Percentiles rank a stretch among this genome's conserved stretches.
Conservation (phyloP, 2,797 vertebrate species). For the Silurus lanzhouensis region DNA sequence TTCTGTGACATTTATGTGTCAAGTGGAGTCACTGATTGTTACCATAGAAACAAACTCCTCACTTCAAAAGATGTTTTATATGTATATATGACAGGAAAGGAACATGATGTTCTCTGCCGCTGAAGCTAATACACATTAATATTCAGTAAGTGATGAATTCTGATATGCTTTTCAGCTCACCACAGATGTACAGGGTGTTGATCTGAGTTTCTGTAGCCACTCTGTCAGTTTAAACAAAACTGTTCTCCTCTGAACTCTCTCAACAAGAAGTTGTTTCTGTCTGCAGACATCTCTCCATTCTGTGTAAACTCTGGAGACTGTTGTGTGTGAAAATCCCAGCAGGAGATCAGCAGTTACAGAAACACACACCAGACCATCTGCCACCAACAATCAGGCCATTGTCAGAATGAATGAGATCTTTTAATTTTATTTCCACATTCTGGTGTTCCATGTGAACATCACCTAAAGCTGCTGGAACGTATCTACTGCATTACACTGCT, state of each 20-base stretch:
- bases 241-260: no score
- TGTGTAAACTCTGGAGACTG: no score
- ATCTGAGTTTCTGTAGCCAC: background rate
- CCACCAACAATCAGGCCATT: background rate
- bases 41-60: background rate
- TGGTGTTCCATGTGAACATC: background rate
- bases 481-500: background rate
- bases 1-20: slow-evolving; percentile 3
- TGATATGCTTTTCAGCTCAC: background rate
- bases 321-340: no score
- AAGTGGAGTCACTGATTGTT: slow-evolving; percentile 9
- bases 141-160: background rate
- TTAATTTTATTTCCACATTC: background rate
- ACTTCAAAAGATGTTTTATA: background rate
- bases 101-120: no score
- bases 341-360: background rate
- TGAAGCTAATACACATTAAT: background rate
- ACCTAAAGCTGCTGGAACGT: background rate
- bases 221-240: no score
- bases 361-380: background rate
- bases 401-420: background rate
- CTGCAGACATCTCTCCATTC: no score
- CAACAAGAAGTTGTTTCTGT: no score
- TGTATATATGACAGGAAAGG: background rate
- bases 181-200: background rate